Evolutionary conservation across 1,140 invertebrate genomes (phyloP), one percentile per base, ranked within the genome.

Genomic region (Babylonia areolata): DNA sequence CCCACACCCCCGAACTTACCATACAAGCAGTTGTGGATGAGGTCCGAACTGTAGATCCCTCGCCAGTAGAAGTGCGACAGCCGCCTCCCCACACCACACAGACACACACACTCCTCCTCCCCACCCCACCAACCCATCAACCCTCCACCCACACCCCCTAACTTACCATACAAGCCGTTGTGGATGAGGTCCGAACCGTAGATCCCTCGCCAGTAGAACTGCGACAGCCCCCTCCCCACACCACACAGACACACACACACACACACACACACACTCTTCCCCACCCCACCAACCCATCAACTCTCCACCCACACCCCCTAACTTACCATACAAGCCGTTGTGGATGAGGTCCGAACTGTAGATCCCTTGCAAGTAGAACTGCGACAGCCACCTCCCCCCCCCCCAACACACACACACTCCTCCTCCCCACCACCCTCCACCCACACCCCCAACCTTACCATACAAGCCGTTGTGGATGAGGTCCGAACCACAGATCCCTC

Each of bases 11-110:
- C 35, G 3, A 2, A 79, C 88, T 90, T 85, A 93, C 93, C 90
- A 90, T 93, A 89, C 20, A 93, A 84, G 46, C 89, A 92, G 87
- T 93, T 93, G 37, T 37, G 81, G 0, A 93, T 87, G 42, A 51
- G 11, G 85, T 93, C 91, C 15, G 85, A 81, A 33, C 93, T 93
- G 91, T 93, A 93, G n/a, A 90, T 88, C 42, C 91, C 93, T 31
- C 93, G 87, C 93, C 92, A 93, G 79, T 90, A 88, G 82, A 93
- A 92, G 88, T 92, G 92, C 73, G 88, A 92, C n/a, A 89, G 91
- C 81, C 89, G 79, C 23, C 92, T n/a, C n/a, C 58, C 0, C n/a
- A 69, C 58, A 69, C 17, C 58, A 23, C 58, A 69, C n/a, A 69
- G 6, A 31, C 23, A 69, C 58, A 64, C 17, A n/a, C 17, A n/a